These are phyloP conservation scores for Julus scandinavius DNA, from an alignment of 2,888 invertebrate genomes.

Conservation along the genomic window DNA sequence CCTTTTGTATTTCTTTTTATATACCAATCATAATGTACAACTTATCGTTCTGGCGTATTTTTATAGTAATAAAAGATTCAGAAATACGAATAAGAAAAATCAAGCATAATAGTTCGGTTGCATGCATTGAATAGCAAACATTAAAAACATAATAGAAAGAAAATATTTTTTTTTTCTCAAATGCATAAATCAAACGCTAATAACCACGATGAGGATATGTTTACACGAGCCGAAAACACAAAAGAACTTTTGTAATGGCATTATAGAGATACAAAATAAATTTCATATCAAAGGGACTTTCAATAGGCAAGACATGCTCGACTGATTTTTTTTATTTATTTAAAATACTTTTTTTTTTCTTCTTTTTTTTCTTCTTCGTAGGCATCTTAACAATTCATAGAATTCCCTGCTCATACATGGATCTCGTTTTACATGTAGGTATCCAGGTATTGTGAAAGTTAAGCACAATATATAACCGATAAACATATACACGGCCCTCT, in stretches of 20 bases:
- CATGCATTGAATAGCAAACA: background rate
- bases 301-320: conserved; percentile 1
- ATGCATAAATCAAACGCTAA: conserved; percentile 19
- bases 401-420: background rate
- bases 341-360: background rate
- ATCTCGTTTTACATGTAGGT: conserved; percentile 10
- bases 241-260: conserved; percentile 27
- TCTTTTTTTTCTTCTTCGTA: background rate
- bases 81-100: background rate
- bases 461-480: background rate
- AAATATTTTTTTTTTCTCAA: background rate
- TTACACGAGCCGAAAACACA: conserved; percentile 33
- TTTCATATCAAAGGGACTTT: conserved; percentile 1
- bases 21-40: too few species aligned
- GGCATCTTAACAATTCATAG: conserved; percentile 21
- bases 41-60: background rate
- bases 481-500: conserved; percentile 26
- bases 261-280: conserved; percentile 27
- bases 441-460: conserved; percentile 5
- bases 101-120: conserved; percentile 9
- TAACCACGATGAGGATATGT: conserved; percentile 27
- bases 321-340: conserved; percentile 16
- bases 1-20: background rate
- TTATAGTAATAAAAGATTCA: background rate
- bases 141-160: conserved; percentile 5